These are phyloP conservation scores for Erynnis tages DNA, from an alignment of 2,888 invertebrate genomes.

Conservation along the genomic window DNA sequence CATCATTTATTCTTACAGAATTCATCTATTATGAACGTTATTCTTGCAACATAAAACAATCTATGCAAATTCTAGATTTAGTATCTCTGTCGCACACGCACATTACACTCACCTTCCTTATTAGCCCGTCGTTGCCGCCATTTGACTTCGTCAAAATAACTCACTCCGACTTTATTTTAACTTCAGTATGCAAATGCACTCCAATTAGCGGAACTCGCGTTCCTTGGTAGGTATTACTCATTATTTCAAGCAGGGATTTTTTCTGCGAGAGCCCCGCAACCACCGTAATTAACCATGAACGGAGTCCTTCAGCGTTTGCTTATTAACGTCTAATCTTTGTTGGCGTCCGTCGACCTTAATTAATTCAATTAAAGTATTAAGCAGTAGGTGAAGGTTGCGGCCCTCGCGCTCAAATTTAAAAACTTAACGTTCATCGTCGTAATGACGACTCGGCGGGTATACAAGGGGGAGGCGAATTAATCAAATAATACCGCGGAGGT, in stretches of 20 bases:
- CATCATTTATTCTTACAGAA: too few relatives aligned
- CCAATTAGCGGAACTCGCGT: slow-evolving; percentile 73
- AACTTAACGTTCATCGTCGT: slow-evolving; percentile 77
- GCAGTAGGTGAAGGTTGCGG: slow-evolving; percentile 78
- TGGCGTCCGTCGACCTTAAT: slow-evolving; percentile 70
- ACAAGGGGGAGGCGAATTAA: slow-evolving; percentile 82
- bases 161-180: slow-evolving; percentile 66
- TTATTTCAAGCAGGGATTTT: slow-evolving; percentile 71
- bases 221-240: slow-evolving; percentile 71
- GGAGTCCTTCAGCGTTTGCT: slow-evolving; percentile 68
- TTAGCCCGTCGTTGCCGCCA: slow-evolving; percentile 48
- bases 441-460: slow-evolving; percentile 76
- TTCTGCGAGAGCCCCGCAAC: slow-evolving; percentile 56
- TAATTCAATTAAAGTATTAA: slow-evolving; percentile 77
- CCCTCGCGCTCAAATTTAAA: slow-evolving; percentile 76
- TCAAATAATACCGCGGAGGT: slow-evolving; percentile 80
- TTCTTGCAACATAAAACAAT: not conserved
- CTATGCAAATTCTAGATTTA: slow-evolving; percentile 8
- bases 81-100: slow-evolving; percentile 28
- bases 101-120: slow-evolving; percentile 33
- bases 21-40: not conserved
- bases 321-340: slow-evolving; percentile 78
- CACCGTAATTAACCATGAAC: slow-evolving; percentile 71
- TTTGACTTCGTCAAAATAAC: slow-evolving; percentile 68
- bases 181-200: slow-evolving; percentile 76